Conservation (phyloP, 2,797 vertebrate genomes). For the Merluccius polli region DNA sequence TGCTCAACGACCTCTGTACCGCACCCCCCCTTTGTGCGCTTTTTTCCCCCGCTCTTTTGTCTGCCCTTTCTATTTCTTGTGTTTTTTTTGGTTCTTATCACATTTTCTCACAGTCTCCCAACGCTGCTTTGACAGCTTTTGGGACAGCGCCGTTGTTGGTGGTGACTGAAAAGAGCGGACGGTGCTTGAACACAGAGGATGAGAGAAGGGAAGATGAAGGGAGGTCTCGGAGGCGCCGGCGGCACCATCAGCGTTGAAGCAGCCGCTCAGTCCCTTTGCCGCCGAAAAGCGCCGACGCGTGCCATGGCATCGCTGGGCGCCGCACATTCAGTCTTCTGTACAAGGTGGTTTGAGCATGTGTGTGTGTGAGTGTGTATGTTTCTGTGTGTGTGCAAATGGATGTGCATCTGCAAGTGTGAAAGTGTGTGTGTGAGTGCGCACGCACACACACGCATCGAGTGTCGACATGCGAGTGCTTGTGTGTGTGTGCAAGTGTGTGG, state of each 20-base stretch:
- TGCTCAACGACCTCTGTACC: constrained; percentile 28
- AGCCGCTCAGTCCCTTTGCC: constrained; percentile 52
- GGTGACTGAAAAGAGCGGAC: constrained; percentile 46
- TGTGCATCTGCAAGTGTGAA: too few relatives aligned
- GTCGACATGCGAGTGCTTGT: neutral
- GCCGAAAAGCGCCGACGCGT: constrained; percentile 10
- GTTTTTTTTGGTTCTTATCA: constrained; percentile 56
- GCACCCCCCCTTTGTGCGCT: neutral
- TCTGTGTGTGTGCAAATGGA: too few relatives aligned
- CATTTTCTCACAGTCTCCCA: constrained; percentile 53
- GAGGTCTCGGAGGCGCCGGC: constrained; percentile 51
- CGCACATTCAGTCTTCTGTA: neutral
- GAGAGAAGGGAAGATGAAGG: constrained; percentile 21
- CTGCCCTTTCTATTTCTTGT: constrained; percentile 16
- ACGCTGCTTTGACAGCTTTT: constrained; percentile 49
- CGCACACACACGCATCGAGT: neutral
- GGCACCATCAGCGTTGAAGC: constrained; percentile 62
- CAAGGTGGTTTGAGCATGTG: too few relatives aligned
- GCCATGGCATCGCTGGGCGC: constrained; percentile 44
- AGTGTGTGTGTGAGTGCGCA: too few relatives aligned
- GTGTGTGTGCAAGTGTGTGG: too few relatives aligned
- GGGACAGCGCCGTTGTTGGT: constrained; percentile 53
- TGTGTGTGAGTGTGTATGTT: too few relatives aligned
- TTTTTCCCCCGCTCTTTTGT: constrained; percentile 31
- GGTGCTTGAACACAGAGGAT: neutral